Base-by-base conservation (phyloP, 2,797 vertebrate species). In the Apogon hyalosoma region DNA sequence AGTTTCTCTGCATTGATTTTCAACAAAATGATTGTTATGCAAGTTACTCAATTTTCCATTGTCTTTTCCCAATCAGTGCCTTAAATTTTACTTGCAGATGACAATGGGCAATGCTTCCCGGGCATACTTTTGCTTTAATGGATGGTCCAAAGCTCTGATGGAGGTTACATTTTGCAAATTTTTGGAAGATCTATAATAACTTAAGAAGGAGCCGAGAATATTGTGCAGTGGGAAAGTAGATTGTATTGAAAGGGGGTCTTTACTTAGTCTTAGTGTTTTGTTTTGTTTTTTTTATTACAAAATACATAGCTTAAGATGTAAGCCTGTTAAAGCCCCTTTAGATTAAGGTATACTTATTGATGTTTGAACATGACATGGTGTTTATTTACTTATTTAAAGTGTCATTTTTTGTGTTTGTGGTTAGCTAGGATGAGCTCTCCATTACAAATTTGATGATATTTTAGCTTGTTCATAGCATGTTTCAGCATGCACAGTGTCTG, bases 1-100 rank as follows among this genome's bases (percentile, higher is more conserved):
- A 76, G 72, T 84, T 91, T 80, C 76, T 75, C 73, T 68, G 73
- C 80, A 90, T 86, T 18, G 75, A 91, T 87, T 86, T 84, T 41
- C 43, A 72, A 42, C 72, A 42, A 75, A 68, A 86, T 82, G 24
- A 90, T 85, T 31, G 54, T 82, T 76, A 69, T 45, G 56, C 46
- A 69, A 67, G 75, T 40, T 14, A 19, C 54, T 57, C n/a, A 15
- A 53, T 73, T 81, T 77, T 21, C 41, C 50, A 61, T 68, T 70
- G 65, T 77, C 71, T 58, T 73, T 69, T 65, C 50, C 12, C 60
- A 80, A 68, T 77, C 53, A 69, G 43, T 57, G 12, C 40, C 65
- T 77, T 50, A 51, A 45, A 54, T 75, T 83, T 73, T 45, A 77
- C 54, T 73, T 80, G 63, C 18, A 69, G 55, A 61, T 52, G 14